phyloP scores from a whole-genome alignment of 2,797 vertebrate genomes.

The Morelia viridis region DNA sequence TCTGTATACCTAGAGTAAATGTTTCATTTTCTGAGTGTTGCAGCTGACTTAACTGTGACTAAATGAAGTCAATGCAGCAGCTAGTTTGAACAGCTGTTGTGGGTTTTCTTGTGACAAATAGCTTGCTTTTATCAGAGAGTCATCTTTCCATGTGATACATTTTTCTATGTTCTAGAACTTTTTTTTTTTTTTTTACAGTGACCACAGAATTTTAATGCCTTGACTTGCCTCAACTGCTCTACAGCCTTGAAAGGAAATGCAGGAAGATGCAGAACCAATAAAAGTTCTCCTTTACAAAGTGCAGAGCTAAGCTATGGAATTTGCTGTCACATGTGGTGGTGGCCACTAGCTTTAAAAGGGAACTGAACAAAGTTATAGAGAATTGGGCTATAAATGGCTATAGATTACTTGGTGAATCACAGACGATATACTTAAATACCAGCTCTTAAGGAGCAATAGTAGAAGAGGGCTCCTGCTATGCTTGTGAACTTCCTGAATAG shows the following conservation, averaged over 20 bases:
- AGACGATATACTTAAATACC: background rate
- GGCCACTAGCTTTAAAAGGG: background rate
- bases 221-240: background rate
- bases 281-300: background rate
- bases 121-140: constrained; percentile 17
- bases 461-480: background rate
- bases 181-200: background rate
- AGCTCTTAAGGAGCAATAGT: background rate
- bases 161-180: background rate
- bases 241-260: constrained; percentile 5
- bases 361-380: background rate
- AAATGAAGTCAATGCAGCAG: constrained; percentile 12
- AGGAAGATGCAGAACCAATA: background rate
- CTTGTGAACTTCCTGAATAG: background rate
- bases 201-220: constrained; percentile 23
- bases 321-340: background rate
- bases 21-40: background rate
- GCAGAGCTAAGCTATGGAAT: background rate
- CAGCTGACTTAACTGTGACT: constrained; percentile 13
- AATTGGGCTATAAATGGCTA: background rate
- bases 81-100: background rate
- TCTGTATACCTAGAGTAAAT: background rate
- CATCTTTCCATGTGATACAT: background rate
- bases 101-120: background rate
- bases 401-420: background rate